These are phyloP conservation scores for Macropis europaea DNA, from an alignment of 2,888 invertebrate species.

Conservation along the genomic window DNA sequence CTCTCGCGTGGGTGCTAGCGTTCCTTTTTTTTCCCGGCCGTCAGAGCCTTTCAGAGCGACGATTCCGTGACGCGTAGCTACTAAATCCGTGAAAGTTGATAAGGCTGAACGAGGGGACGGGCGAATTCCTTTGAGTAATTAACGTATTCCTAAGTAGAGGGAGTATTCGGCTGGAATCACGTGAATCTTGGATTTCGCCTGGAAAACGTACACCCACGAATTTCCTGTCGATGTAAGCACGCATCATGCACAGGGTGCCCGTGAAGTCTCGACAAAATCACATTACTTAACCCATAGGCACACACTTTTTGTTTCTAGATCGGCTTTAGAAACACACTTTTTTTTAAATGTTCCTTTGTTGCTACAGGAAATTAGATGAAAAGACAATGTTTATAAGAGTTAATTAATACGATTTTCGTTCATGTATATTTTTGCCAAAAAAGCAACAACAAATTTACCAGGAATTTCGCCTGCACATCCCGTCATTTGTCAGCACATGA, in stretches of 20 bases:
- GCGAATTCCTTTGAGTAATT: conserved; percentile 61
- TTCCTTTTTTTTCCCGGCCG: conserved; percentile 35
- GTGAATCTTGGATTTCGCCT: conserved; percentile 32
- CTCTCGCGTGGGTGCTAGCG: conserved; percentile 47
- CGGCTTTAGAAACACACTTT: no score
- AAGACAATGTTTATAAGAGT: no score
- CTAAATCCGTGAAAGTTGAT: conserved; percentile 59
- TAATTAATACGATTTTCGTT: no score
- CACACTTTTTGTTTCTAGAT: no score
- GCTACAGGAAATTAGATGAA: no score
- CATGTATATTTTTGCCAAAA: no score
- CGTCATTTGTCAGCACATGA: no score
- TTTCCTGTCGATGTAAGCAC: conserved; percentile 17
- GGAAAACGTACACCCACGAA: neutral
- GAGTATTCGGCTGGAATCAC: conserved; percentile 1
- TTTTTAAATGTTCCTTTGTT: no score
- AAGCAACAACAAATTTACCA: no score
- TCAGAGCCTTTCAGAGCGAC: conserved; percentile 32
- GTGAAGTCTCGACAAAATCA: no score
- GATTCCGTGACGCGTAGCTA: conserved; percentile 40
- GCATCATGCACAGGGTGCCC: neutral
- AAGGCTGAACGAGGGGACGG: conserved; percentile 48
- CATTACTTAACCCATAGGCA: neutral
- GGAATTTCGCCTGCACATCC: no score
- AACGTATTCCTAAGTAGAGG: conserved; percentile 54